These are phyloP conservation scores for Drosophila tripunctata DNA, from an alignment of 2,888 invertebrate species.

Conservation along the genomic window DNA sequence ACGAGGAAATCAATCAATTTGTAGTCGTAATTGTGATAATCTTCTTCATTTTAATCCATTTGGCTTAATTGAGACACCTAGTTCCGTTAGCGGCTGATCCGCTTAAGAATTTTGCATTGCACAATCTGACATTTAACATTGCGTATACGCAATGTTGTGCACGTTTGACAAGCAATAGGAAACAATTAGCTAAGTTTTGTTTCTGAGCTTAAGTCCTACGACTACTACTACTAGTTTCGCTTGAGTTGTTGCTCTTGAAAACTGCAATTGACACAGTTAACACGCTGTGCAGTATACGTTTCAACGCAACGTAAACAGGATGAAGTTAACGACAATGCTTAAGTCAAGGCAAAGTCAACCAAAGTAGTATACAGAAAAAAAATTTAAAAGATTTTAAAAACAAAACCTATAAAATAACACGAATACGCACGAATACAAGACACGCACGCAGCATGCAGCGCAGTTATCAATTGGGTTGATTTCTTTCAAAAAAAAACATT, in stretches of 20 bases:
- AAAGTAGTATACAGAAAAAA: slow-evolving; percentile 15
- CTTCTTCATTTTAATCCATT: slow-evolving; percentile 38
- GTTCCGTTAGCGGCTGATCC: slow-evolving; percentile 65
- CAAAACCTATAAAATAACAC: slow-evolving; percentile 7
- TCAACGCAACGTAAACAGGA: slow-evolving; percentile 56
- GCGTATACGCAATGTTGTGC: slow-evolving; percentile 46
- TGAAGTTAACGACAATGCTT: slow-evolving; percentile 69
- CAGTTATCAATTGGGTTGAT: slow-evolving; percentile 26
- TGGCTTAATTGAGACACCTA: slow-evolving; percentile 62
- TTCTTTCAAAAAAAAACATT: slow-evolving; percentile 1
- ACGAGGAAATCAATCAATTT: slow-evolving; percentile 62
- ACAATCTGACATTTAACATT: slow-evolving; percentile 44
- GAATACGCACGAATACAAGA: background rate
- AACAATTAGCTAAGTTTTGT: slow-evolving; percentile 41
- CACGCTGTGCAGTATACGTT: slow-evolving; percentile 25
- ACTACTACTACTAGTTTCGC: slow-evolving; percentile 20
- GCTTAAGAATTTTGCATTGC: slow-evolving; percentile 51
- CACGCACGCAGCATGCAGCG: slow-evolving; percentile 33
- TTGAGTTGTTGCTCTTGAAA: slow-evolving; percentile 67
- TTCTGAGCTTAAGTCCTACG: slow-evolving; percentile 17
- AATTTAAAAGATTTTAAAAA: too few relatives aligned
- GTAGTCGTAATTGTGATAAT: slow-evolving; percentile 19
- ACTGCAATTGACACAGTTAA: slow-evolving; percentile 74
- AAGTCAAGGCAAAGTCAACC: slow-evolving; percentile 67
- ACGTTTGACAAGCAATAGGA: slow-evolving; percentile 32